These are phyloP conservation scores for Myathropa florea DNA, from an alignment of 2,888 invertebrate genomes.

Conservation along the genomic window DNA sequence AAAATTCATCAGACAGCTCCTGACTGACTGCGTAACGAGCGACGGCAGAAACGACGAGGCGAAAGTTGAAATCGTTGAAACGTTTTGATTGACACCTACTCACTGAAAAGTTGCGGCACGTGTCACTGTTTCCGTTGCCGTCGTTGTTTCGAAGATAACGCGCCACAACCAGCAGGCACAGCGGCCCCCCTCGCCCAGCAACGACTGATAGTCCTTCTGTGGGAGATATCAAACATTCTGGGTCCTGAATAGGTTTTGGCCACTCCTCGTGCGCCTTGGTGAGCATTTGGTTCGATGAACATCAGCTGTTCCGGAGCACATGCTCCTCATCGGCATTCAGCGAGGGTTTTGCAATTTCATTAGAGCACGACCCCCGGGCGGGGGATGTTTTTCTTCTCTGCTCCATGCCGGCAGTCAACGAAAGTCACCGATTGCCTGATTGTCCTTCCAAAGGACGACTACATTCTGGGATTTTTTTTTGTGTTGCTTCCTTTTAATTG, in stretches of 20 bases:
- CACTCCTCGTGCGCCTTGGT: too few relatives aligned
- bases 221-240: background rate
- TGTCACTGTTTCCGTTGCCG: constrained; percentile 6
- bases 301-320: background rate
- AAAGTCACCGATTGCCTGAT: background rate
- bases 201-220: background rate
- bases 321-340: background rate
- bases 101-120: constrained; percentile 18
- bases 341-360: background rate
- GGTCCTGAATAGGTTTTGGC: background rate
- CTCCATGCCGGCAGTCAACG: background rate
- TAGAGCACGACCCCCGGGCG: background rate
- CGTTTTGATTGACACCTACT: constrained; percentile 35
- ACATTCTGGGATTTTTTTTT: background rate
- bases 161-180: background rate
- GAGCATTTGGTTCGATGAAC: too few relatives aligned
- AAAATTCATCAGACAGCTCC: constrained; percentile 30
- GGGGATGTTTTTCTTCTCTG: background rate
- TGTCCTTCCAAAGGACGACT: background rate
- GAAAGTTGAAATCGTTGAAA: background rate
- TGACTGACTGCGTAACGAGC: background rate
- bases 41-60: background rate
- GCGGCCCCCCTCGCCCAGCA: background rate
- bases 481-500: constrained; percentile 9
- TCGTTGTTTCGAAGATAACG: constrained; percentile 2